A percentile compares a stretch with the other conserved stretches of the same genome.
These are phyloP conservation scores for Tupiocoris notatus DNA, from an alignment of 2,888 invertebrate species.

Conservation along the genomic window DNA sequence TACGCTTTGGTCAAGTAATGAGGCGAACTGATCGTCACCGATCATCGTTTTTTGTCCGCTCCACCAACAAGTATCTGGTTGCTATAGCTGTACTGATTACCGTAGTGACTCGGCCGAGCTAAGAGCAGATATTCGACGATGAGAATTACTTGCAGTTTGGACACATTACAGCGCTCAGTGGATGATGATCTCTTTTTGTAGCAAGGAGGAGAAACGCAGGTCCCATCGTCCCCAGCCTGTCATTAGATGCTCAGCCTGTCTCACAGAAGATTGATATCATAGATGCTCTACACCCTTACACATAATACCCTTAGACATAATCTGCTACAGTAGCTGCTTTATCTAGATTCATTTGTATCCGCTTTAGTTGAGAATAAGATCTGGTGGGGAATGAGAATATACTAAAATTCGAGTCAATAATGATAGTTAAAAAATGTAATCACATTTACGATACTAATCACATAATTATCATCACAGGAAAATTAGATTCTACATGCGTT, in stretches of 20 bases:
- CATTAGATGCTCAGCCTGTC: conserved; percentile 33
- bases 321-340: too few relatives aligned
- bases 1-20: conserved; percentile 38
- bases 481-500: too few relatives aligned
- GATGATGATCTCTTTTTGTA: neutral
- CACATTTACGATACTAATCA: too few relatives aligned
- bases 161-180: neutral
- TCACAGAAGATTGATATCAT: too few relatives aligned
- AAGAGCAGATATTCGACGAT: neutral
- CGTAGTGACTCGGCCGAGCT: conserved; percentile 19
- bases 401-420: too few relatives aligned
- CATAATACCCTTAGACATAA: too few relatives aligned
- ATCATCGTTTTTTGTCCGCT: conserved; percentile 8
- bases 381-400: too few relatives aligned
- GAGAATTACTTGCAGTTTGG: conserved; percentile 39
- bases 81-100: neutral
- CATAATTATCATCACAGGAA: too few relatives aligned
- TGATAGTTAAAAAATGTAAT: too few relatives aligned
- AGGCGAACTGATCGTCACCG: conserved; percentile 12
- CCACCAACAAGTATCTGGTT: conserved; percentile 28
- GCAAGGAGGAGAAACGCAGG: neutral
- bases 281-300: too few relatives aligned
- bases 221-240: conserved; percentile 18
- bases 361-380: too few relatives aligned
- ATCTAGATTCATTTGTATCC: too few relatives aligned